phyloP scores from a whole-genome alignment of 2,888 invertebrate species.

The Ptychoptera albimana region DNA sequence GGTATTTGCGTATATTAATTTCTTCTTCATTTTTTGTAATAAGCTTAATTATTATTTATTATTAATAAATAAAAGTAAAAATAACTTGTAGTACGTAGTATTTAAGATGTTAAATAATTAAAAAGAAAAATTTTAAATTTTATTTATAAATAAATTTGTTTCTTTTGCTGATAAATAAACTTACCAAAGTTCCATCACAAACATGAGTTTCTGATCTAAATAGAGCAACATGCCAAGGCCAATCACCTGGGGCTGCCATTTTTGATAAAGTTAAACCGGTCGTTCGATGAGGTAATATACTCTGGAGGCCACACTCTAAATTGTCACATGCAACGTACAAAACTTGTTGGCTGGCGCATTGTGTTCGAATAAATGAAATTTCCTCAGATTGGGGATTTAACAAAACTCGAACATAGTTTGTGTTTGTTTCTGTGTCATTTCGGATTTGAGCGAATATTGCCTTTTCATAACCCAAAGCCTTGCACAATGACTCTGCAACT shows the following conservation, averaged over 20 bases:
- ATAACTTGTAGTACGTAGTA: too few species aligned
- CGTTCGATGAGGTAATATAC: conserved; percentile 31
- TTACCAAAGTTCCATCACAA: conserved; percentile 70
- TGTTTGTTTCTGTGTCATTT: conserved; percentile 38
- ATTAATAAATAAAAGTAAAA: too few species aligned
- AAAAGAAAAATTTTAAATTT: too few species aligned
- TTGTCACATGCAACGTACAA: conserved; percentile 65
- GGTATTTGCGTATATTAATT: not conserved
- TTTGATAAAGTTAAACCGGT: conserved; percentile 39
- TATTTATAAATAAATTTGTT: not conserved
- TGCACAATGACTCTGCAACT: conserved; percentile 64
- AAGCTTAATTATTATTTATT: too few species aligned
- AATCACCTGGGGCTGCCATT: conserved; percentile 65
- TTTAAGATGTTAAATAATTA: too few species aligned
- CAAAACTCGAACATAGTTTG: conserved; percentile 64
- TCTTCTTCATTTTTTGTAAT: too few species aligned
- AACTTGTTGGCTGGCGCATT: conserved; percentile 60
- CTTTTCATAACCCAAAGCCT: conserved; percentile 53
- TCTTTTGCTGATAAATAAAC: not conserved
- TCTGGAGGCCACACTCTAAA: conserved; percentile 55
- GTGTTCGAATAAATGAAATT: conserved; percentile 63
- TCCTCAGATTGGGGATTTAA: conserved; percentile 59
- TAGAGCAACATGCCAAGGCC: conserved; percentile 85
- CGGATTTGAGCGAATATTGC: conserved; percentile 51
- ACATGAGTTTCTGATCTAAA: conserved; percentile 72